Evolutionary conservation across 1,140 invertebrate genomes (phyloP), one percentile per base, ranked within the genome.

Genomic region (Mesaphorura yosii): DNA sequence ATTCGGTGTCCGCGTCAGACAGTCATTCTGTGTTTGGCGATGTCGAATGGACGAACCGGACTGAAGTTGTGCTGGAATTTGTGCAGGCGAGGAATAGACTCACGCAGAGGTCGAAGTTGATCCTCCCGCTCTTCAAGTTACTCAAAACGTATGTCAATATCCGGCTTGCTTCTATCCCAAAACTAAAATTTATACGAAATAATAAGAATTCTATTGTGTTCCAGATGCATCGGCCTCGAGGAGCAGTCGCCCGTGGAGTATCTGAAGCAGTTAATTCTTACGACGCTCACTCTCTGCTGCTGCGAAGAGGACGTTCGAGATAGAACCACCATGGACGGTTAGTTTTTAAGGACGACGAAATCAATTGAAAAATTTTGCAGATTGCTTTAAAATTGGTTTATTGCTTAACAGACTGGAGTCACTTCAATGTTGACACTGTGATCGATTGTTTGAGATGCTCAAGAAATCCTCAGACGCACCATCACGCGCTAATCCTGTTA

Each of bases 381-480:
- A 37, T 31, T 51, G 27, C 26, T 55, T 51, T 4, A 42, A n/a
- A n/a, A 44, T 34, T 25, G 49, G 38, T 48, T 6, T 48, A 34
- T 26, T 46, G 19, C 29, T n/a, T n/a, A 27, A 10, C 27, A 54
- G 46, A 42, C 67, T 53, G 46, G 40, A 56, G 37, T 14, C 17
- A 75, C 40, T 78, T 88, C 47, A 82, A 88, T 51, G 80, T 92
- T 48, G 87, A 90, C 65, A 64, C 85, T 22, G 77, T 93, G 20
- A 84, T 93, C 2, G 80, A 87, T 55, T 91, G 88, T 64, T 82
- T 94, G n/a, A 74, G 88, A 57, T 79, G 78, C 5, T 89, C 89
- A 0, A 80, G 84, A 60, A 93, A 93, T 70, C 88, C 89, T 3
- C 89, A 94, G 70, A 95, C 90, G 0, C 90, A 94, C 66, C 85